These are phyloP conservation scores for Conomelus anceps DNA, from an alignment of 2,888 invertebrate species.

Conservation along the genomic window DNA sequence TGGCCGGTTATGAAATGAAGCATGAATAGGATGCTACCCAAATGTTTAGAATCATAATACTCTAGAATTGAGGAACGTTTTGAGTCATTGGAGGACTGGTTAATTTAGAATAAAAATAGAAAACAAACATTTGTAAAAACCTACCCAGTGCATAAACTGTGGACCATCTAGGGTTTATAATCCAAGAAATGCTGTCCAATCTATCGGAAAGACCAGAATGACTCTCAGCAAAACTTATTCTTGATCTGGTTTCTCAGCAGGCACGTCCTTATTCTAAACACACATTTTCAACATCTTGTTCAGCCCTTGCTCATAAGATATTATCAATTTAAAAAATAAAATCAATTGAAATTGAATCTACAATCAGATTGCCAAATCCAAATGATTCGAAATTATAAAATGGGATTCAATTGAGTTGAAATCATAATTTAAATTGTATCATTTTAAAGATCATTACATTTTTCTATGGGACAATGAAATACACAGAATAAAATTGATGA, in stretches of 20 bases:
- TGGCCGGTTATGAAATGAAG: not conserved
- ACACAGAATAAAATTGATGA: too few species aligned
- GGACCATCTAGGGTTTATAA: conserved; percentile 13
- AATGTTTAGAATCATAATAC: not conserved
- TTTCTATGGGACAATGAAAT: not conserved
- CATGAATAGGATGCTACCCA: too few species aligned
- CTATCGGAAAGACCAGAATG: not conserved
- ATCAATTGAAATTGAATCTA: not conserved
- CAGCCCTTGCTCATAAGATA: not conserved
- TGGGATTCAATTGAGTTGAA: too few species aligned
- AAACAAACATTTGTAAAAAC: conserved; percentile 4
- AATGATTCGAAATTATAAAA: too few species aligned
- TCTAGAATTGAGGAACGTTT: not conserved
- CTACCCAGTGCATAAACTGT: conserved; percentile 7
- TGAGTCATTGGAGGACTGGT: not conserved
- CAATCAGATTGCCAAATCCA: not conserved
- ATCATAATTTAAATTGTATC: not conserved
- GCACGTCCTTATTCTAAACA: not conserved
- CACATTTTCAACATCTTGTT: not conserved
- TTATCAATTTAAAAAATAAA: not conserved
- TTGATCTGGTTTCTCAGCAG: not conserved
- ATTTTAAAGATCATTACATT: not conserved
- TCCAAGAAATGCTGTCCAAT: conserved; percentile 10
- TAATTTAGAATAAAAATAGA: not conserved
- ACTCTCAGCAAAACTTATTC: conserved; percentile 2